A percentile compares a stretch with the other conserved stretches of the same genome.
phyloP scores from a whole-genome alignment of 2,888 invertebrate genomes.

The Pasiphila rectangulata region DNA sequence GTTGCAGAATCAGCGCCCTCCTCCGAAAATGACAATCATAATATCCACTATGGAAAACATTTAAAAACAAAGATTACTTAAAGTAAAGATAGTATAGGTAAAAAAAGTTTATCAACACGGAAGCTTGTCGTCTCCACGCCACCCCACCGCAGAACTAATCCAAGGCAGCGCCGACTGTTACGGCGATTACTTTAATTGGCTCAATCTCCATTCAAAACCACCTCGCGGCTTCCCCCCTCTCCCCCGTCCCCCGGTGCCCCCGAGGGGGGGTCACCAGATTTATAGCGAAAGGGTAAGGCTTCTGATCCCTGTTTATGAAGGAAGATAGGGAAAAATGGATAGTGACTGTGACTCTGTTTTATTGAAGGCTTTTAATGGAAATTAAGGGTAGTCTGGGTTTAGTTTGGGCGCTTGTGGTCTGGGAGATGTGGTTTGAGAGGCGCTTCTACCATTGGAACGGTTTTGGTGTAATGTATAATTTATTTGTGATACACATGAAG shows the following conservation, averaged over 20 bases:
- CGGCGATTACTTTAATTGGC: conserved; percentile 87
- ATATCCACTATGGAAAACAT: too few species aligned
- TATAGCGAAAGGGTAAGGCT: conserved; percentile 77
- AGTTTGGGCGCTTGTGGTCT: not conserved
- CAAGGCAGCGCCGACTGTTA: conserved; percentile 85
- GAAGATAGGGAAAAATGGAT: conserved; percentile 71
- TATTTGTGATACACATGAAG: too few species aligned
- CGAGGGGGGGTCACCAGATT: conserved; percentile 63
- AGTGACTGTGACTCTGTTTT: conserved; percentile 37
- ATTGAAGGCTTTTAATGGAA: conserved; percentile 29
- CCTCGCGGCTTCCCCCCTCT: conserved; percentile 53
- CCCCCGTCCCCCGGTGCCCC: conserved; percentile 22
- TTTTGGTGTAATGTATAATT: too few species aligned
- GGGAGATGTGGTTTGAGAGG: too few species aligned
- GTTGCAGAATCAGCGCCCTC: too few species aligned
- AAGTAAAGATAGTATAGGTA: too few species aligned
- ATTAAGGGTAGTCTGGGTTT: conserved; percentile 18
- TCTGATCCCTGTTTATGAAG: conserved; percentile 80
- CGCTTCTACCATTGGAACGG: too few species aligned
- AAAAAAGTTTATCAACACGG: not conserved
- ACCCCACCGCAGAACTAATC: conserved; percentile 78
- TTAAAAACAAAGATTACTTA: too few species aligned
- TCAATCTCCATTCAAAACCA: conserved; percentile 83
- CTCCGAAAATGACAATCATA: too few species aligned
- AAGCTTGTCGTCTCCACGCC: conserved; percentile 29